These are phyloP conservation scores for Phyllotreta cruciferae DNA, from an alignment of 2,888 invertebrate species.

Conservation along the genomic window DNA sequence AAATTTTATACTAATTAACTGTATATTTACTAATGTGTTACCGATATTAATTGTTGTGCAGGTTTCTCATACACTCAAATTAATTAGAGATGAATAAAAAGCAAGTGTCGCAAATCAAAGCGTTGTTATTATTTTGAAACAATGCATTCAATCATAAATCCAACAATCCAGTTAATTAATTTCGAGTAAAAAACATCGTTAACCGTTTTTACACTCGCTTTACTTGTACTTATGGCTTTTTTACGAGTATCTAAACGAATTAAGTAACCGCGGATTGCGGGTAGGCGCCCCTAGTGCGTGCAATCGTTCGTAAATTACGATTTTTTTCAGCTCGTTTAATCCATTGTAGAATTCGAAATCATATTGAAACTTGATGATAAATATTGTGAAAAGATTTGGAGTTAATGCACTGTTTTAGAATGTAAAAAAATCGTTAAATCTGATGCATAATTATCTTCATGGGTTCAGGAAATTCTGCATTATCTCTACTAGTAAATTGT, in stretches of 20 bases:
- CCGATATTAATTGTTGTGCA: neutral
- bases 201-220: neutral
- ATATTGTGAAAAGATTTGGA: too few relatives aligned
- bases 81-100: constrained; percentile 2
- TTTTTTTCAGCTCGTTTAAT: constrained; percentile 8
- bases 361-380: too few relatives aligned
- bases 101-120: neutral
- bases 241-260: constrained; percentile 2
- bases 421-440: too few relatives aligned
- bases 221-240: neutral
- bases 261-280: constrained; percentile 4
- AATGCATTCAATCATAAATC: neutral
- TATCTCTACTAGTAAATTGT: too few relatives aligned
- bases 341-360: too few relatives aligned
- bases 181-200: constrained; percentile 3
- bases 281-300: constrained; percentile 2
- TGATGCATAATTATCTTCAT: too few relatives aligned
- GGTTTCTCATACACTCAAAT: neutral
- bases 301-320: constrained; percentile 22
- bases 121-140: constrained; percentile 1
- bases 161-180: constrained; percentile 7
- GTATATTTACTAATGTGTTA: too few relatives aligned
- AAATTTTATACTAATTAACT: too few relatives aligned
- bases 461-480: too few relatives aligned
- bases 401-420: too few relatives aligned